Conservation (phyloP, 1,140 invertebrate genomes). For the Drosophila carrolli region DNA sequence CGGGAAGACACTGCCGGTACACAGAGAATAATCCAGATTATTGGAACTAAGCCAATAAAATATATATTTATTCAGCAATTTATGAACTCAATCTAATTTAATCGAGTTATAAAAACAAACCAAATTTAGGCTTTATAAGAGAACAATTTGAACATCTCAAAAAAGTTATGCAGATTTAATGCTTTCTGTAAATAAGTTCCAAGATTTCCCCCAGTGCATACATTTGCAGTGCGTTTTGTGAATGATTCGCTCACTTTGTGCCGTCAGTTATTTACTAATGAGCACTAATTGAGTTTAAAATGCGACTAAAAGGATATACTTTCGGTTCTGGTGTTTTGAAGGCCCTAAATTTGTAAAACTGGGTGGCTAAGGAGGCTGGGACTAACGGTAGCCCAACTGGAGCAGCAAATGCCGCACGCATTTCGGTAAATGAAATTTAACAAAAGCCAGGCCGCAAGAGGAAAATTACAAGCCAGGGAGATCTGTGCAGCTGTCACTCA, state of each 20-base stretch:
- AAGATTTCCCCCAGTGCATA: slow-evolving; percentile 12
- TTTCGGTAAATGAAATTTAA: slow-evolving; percentile 74
- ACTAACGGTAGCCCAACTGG: slow-evolving; percentile 48
- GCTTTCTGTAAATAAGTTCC: neutral
- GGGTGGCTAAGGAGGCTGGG: slow-evolving; percentile 13
- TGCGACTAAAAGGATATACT: slow-evolving; percentile 70
- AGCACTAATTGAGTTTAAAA: slow-evolving; percentile 80
- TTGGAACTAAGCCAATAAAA: too few relatives aligned
- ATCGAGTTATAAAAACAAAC: neutral
- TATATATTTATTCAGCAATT: neutral
- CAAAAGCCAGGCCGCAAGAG: slow-evolving; percentile 51
- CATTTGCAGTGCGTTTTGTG: slow-evolving; percentile 45
- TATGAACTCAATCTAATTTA: neutral
- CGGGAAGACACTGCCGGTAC: neutral
- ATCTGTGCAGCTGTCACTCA: slow-evolving; percentile 70
- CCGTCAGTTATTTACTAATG: slow-evolving; percentile 76
- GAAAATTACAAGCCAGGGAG: slow-evolving; percentile 34
- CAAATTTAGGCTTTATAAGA: too few relatives aligned
- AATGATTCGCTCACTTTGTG: slow-evolving; percentile 62
- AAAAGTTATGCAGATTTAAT: too few relatives aligned
- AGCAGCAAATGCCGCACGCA: slow-evolving; percentile 54
- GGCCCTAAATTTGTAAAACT: slow-evolving; percentile 9
- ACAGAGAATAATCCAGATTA: slow-evolving; percentile 4
- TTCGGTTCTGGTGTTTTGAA: slow-evolving; percentile 11
- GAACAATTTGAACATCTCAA: too few relatives aligned